phyloP scores from a whole-genome alignment of 2,113 vertebrate species.

The Callipepla californica region DNA sequence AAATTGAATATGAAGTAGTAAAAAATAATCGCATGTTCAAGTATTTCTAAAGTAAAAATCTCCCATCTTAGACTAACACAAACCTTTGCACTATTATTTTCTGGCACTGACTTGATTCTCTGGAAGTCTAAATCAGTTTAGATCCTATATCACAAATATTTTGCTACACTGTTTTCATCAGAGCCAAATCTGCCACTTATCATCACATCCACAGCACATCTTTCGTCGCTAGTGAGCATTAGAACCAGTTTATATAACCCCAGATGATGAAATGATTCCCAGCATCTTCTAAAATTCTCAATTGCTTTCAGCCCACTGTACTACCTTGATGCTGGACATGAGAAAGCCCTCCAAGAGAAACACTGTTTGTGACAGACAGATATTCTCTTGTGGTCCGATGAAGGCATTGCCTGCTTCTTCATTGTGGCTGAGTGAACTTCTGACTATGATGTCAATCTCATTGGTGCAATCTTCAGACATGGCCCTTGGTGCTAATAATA shows the following conservation, averaged over 20 bases:
- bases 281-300: neutral
- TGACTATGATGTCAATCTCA: neutral
- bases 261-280: neutral
- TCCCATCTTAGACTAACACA: neutral
- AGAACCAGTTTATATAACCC: neutral
- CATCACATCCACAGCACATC: neutral
- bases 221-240: neutral
- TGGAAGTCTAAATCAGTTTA: neutral
- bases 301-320: neutral
- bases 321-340: neutral
- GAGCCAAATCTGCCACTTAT: neutral
- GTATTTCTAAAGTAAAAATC: neutral
- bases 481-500: neutral
- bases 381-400: neutral
- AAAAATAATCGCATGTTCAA: neutral
- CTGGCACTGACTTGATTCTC: neutral
- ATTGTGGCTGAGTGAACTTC: rapidly evolving
- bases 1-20: neutral
- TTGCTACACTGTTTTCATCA: neutral
- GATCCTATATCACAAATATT: neutral
- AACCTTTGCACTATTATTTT: constrained; percentile 1
- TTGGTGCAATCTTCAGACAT: rapidly evolving
- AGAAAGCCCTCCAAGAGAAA: neutral
- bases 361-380: neutral
- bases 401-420: neutral